A percentile compares a stretch with the other conserved stretches of the same genome.
Conservation (phyloP, 1,140 invertebrate genomes). For the Myzus persicae region DNA sequence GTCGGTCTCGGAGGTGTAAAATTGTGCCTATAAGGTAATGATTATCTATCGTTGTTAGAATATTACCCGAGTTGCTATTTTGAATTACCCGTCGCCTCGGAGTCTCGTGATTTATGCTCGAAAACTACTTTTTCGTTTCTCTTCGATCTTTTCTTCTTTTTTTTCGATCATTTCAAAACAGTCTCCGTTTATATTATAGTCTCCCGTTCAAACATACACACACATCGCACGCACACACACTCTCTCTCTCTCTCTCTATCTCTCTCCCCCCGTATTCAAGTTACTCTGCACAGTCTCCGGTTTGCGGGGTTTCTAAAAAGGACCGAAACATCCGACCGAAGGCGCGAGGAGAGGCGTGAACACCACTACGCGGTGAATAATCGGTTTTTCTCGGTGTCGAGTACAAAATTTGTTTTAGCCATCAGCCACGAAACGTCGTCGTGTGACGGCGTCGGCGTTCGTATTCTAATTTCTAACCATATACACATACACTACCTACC, state of each 20-base stretch:
- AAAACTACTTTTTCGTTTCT: slow-evolving; percentile 48
- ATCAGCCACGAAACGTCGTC: slow-evolving; percentile 33
- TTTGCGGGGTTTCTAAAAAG: background rate
- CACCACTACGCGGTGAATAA: slow-evolving; percentile 18
- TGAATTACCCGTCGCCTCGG: slow-evolving; percentile 46
- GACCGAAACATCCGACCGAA: background rate
- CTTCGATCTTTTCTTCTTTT: background rate
- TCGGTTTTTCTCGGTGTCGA: slow-evolving; percentile 18
- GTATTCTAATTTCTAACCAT: background rate
- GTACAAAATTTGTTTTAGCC: slow-evolving; percentile 45
- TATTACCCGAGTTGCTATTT: slow-evolving; percentile 33
- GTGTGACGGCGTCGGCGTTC: background rate
- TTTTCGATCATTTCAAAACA: background rate
- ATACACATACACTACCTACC: background rate
- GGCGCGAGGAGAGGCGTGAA: slow-evolving; percentile 18
- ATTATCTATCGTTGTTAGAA: slow-evolving; percentile 47
- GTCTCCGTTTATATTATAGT: background rate
- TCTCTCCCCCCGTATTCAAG: background rate
- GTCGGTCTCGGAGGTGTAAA: slow-evolving; percentile 31
- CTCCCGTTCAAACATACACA: background rate
- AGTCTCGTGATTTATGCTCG: slow-evolving; percentile 45
- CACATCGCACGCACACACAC: background rate
- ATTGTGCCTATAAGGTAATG: slow-evolving; percentile 4
- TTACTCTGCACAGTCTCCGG: background rate
- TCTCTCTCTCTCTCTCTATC: background rate